Base-by-base conservation (phyloP, 2,888 invertebrate genomes). In the Eucera pruinosa region DNA sequence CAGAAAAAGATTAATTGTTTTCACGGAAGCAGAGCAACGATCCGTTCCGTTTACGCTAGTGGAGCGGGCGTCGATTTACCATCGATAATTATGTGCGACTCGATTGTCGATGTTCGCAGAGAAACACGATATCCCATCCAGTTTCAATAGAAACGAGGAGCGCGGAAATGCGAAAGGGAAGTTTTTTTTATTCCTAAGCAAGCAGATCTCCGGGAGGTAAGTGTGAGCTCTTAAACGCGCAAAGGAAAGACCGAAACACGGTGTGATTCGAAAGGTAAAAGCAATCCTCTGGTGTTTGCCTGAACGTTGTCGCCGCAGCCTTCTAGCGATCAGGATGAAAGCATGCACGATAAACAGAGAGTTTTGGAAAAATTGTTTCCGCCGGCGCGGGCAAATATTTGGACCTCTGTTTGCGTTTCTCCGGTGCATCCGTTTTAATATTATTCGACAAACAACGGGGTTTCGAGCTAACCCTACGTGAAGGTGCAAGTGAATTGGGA, bases 1-100 rank as follows among this genome's bases (percentile, higher is more conserved):
- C 23, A n/a, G 41, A 9, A 36, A n/a, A 25, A 72, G 78, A 83
- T 80, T 77, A 65, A 61, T 65, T 65, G 50, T 72, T 60, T 45
- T 48, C 25, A 23, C 25, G 23, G 47, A 48, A 36, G 6, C 23
- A 41, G 58, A 41, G 45, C 6, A 45, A 25, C 62, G 60, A 67
- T 39, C 68, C 39, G 45, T 65, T 45, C 48, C 43, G 43, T 69
- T 50, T 36, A 60, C 73, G 55, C 50, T 50, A 64, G 45, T n/a
- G n/a, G n/a, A 25, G 52, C n/a, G n/a, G 39, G 25, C 27, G 41
- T 54, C 61, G 30, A 58, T 48, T 58, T 60, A 45, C 54, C 45
- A 15, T 41, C 57, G 58, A 47, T 48, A 52, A 70, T 70, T 61
- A 67, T 43, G 39, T 20, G 41, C 27, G 41, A 15, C 20, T n/a